Base-by-base conservation (phyloP, 2,113 vertebrate species). In the Nymphicus hollandicus region DNA sequence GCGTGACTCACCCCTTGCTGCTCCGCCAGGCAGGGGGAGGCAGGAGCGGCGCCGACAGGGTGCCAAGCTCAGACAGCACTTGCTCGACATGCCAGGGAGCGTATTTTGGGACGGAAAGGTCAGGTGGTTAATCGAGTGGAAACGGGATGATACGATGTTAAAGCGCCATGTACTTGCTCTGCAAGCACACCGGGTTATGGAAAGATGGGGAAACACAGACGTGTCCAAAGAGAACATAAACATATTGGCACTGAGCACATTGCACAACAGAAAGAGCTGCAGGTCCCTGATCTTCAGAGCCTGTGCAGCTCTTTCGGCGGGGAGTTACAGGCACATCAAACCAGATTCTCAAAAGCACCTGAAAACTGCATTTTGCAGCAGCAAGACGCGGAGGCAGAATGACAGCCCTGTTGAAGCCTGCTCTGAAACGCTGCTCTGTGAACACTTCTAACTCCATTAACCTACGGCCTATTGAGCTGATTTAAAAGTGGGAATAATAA, bases 381-480 rank as follows among this genome's bases (percentile, higher is more conserved):
- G 17, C 61, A 77, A 44, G 81, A 25, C 0, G 0, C 0, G 0
- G n/a, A 46, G 47, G 20, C 24, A 35, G 63, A 61, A 33, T 6
- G 55, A 70, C 35, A 64, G 60, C 17, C 17, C 29, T 2, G 0
- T 3, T 3, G 4, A 35, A 68, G 12, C 35, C 65, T 7, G 0
- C 53, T 10, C 74, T 6, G 46, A 50, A 64, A 37, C 0, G 0
- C 66, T 33, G 19, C 37, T 35, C 24, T 12, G 7, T 17, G 5
- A 50, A 33, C 1, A 0, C 16, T 53, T 49, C 82, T 56, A 11
- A 19, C 5, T 65, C 55, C 16, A 2, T 41, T 8, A 41, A 84
- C 7, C 43, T 43, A 3, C 0, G 2, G 23, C 31, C 29, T 22
- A 11, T 27, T 39, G 11, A 53, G 11, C 6, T 5, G 43, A 86